These are phyloP conservation scores for Phylloscopus whistleri DNA, from an alignment of 2,113 vertebrate species.

Conservation along the genomic window DNA sequence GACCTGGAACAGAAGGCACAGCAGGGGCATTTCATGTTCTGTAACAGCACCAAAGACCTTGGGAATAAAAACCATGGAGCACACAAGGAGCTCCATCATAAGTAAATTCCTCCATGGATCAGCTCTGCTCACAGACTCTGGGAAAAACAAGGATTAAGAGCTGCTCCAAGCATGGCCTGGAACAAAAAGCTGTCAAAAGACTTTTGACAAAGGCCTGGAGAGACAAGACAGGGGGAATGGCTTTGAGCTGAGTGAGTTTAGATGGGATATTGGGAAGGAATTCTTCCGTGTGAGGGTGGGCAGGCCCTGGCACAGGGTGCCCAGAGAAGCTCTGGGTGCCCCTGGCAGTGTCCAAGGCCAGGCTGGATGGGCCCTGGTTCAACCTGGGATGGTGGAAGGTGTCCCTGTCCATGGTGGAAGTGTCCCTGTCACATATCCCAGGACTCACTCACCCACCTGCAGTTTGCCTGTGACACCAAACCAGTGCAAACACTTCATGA, in stretches of 20 bases:
- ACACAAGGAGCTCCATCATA: neutral
- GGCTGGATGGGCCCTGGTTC: rapidly evolving
- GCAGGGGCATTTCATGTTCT: neutral
- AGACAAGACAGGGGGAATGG: neutral
- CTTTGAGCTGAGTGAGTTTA: neutral
- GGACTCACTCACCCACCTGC: too few relatives aligned
- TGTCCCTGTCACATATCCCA: too few relatives aligned
- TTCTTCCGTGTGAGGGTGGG: rapidly evolving
- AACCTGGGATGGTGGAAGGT: too few relatives aligned
- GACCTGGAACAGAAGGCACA: neutral
- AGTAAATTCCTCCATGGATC: neutral
- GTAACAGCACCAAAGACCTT: neutral
- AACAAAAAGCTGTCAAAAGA: neutral
- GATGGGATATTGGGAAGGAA: neutral
- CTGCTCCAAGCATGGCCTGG: neutral
- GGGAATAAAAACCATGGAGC: neutral
- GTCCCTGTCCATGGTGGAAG: too few relatives aligned
- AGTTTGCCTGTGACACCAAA: too few relatives aligned
- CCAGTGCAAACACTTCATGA: too few relatives aligned
- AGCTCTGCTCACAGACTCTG: neutral
- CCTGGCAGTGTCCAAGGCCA: rapidly evolving
- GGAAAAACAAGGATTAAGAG: neutral
- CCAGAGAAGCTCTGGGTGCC: neutral
- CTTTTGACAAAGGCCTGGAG: neutral
- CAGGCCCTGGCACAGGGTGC: neutral